phyloP scores from a whole-genome alignment of 2,888 invertebrate species.

The Plagiodera versicolora region DNA sequence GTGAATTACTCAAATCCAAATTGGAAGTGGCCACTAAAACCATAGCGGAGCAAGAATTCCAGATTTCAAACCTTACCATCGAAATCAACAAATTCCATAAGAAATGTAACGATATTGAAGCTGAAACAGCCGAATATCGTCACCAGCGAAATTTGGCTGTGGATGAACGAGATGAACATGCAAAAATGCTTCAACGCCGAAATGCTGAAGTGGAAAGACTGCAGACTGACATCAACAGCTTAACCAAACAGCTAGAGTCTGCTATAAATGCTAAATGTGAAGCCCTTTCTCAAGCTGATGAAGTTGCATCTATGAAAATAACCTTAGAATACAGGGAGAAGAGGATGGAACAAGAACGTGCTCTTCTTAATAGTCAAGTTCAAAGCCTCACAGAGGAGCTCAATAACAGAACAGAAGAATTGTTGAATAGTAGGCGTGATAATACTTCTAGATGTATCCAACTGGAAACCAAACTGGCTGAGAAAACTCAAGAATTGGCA shows the following conservation, averaged over 20 bases:
- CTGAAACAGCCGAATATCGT: constrained; percentile 67
- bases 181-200: constrained; percentile 71
- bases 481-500: constrained; percentile 78
- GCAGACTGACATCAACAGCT: constrained; percentile 66
- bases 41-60: constrained; percentile 65
- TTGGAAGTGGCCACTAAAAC: constrained; percentile 65
- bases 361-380: constrained; percentile 76
- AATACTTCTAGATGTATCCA: constrained; percentile 66
- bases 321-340: constrained; percentile 80
- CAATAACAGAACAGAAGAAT: constrained; percentile 74
- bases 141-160: constrained; percentile 70
- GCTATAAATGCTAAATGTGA: constrained; percentile 84
- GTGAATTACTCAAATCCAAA: constrained; percentile 66
- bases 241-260: constrained; percentile 73
- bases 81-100: constrained; percentile 69
- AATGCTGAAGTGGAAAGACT: constrained; percentile 74
- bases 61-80: constrained; percentile 63
- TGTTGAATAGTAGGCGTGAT: constrained; percentile 76
- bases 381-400: constrained; percentile 76
- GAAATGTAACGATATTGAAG: constrained; percentile 65
- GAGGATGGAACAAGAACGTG: constrained; percentile 79
- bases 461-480: constrained; percentile 74
- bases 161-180: constrained; percentile 75
- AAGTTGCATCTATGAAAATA: constrained; percentile 78
- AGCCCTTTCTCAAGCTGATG: constrained; percentile 71